Evolutionary conservation across 2,888 invertebrate species (phyloP).

Genomic region (Cheilosia variabilis): DNA sequence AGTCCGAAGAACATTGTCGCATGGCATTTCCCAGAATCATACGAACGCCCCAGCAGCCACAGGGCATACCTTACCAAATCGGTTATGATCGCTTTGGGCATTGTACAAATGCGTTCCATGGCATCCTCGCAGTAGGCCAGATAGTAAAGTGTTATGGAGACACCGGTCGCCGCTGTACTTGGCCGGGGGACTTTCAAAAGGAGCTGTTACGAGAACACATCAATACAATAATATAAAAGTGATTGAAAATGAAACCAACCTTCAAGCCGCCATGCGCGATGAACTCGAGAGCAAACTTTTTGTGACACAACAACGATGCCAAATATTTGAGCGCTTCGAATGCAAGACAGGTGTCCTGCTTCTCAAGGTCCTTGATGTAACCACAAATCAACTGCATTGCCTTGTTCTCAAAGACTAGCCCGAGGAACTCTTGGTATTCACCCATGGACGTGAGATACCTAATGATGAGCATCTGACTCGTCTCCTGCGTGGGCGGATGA

Average conservation of each 20-base stretch:
- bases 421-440: slow-evolving; percentile 98
- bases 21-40: slow-evolving; percentile 98
- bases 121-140: slow-evolving; percentile 98
- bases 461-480: slow-evolving; percentile 95
- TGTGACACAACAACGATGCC: slow-evolving; percentile 97
- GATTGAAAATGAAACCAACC: slow-evolving; percentile 82
- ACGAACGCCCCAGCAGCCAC: slow-evolving; percentile 98
- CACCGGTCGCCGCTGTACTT: slow-evolving; percentile 96
- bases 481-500: slow-evolving; percentile 93
- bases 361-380: slow-evolving; percentile 94
- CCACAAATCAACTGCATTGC: slow-evolving; percentile 95
- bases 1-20: slow-evolving; percentile 99
- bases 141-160: slow-evolving; percentile 98
- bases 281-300: slow-evolving; percentile 98
- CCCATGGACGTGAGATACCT: slow-evolving; percentile 98
- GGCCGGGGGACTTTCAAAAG: slow-evolving; percentile 96
- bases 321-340: slow-evolving; percentile 98
- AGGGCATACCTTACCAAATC: slow-evolving; percentile 94
- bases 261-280: slow-evolving; percentile 94
- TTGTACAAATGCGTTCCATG: slow-evolving; percentile 96
- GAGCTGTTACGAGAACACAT: slow-evolving; percentile 84
- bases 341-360: slow-evolving; percentile 95
- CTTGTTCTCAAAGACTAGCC: slow-evolving; percentile 96
- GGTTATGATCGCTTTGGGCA: slow-evolving; percentile 90
- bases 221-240: background rate